Evolutionary conservation across 2,113 vertebrate species (phyloP).

Genomic region (Promerops cafer): DNA sequence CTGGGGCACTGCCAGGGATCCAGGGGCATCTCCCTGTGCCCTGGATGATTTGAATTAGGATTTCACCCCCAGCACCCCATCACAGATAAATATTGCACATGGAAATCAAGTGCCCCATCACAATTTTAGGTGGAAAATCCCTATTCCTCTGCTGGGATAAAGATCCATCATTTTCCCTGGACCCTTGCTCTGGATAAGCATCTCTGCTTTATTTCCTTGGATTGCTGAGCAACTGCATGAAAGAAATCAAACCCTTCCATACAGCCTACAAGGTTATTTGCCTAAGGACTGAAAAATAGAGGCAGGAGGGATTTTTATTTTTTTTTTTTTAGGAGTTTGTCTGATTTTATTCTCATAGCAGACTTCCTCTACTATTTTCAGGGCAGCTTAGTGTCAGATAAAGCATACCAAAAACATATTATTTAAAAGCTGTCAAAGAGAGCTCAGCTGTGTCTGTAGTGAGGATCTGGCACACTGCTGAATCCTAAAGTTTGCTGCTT

Average conservation of each 20-base stretch:
- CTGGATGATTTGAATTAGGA: neutral
- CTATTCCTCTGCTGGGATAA: neutral
- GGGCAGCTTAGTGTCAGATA: slow-evolving; percentile 60
- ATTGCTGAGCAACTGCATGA: neutral
- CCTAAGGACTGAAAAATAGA: slow-evolving; percentile 29
- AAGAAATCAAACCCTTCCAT: neutral
- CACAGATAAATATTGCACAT: neutral
- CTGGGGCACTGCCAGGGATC: neutral
- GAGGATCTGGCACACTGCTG: slow-evolving; percentile 11
- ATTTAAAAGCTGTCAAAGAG: slow-evolving; percentile 45
- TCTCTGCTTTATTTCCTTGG: neutral
- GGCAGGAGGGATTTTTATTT: neutral
- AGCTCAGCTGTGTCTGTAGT: neutral
- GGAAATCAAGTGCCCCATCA: neutral
- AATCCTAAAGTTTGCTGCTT: slow-evolving; percentile 21
- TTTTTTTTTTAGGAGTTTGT: neutral
- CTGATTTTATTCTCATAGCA: slow-evolving; percentile 41
- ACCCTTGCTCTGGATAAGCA: neutral
- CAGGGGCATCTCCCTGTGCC: neutral
- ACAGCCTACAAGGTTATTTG: slow-evolving; percentile 37
- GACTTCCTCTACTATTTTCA: slow-evolving; percentile 34
- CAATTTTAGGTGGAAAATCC: neutral
- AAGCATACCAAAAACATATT: slow-evolving; percentile 29
- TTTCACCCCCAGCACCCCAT: rapidly evolving
- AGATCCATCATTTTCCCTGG: neutral